Base-by-base conservation (phyloP, 2,888 invertebrate genomes). In the Ametastegia equiseti region DNA sequence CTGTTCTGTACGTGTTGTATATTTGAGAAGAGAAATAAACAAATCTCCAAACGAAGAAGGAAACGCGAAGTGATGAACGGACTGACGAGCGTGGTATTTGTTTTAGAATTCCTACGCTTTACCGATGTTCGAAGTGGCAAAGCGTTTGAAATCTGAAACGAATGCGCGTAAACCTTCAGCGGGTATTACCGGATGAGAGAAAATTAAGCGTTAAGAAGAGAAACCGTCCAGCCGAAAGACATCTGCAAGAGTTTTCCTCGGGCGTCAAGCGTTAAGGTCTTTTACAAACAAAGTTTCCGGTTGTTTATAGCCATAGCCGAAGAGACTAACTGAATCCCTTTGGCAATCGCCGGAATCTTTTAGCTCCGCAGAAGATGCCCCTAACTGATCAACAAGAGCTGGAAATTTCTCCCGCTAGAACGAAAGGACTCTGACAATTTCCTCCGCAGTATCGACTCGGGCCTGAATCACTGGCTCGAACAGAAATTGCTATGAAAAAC, bases 61-160 rank as follows among this genome's bases (percentile, higher is more conserved):
- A 50, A 5, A 30, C 33, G 4, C 4, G 45, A 63, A 42, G 23
- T n/a, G 71, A 65, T 39, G 75, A 67, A 57, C 27, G 42, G 80
- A 82, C 69, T 60, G 39, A 47, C 82, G 77, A 84, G 88, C 90
- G 90, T 91, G 92, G 94, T 90, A 91, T 95, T 94, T 92, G 96
- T 93, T 96, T 97, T 97, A 97, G 97, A 97, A 97, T 97, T 97
- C 97, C 97, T 97, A 97, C 97, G 97, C 97, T 97, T 97, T 97
- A 97, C 97, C 96, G 95, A 92, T 92, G 90, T 92, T 89, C 87
- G 86, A 92, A 92, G 94, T 94, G 97, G 97, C 96, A 97, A 97
- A 97, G 97, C 97, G 97, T 97, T 97, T 96, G 97, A 97, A 97
- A 97, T 97, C 97, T 97, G 96, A 97, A 97, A 96, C 97, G 92